Evolutionary conservation across 2,113 vertebrate genomes (phyloP).

Genomic region (Heteronetta atricapilla): DNA sequence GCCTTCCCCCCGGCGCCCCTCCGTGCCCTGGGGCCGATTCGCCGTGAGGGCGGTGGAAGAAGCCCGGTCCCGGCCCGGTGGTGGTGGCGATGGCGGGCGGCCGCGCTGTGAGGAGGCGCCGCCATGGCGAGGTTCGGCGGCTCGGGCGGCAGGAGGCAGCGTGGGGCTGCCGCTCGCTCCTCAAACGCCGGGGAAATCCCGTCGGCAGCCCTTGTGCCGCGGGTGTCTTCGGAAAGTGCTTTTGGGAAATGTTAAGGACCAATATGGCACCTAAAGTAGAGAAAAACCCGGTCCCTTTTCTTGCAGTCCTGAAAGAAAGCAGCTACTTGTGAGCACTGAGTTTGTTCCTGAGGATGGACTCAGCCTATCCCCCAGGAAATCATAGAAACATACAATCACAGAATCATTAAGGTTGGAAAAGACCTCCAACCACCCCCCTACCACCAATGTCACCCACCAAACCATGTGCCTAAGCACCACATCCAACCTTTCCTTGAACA

Average conservation of each 20-base stretch:
- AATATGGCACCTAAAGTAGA: accelerated
- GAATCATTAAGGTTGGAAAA: not conserved
- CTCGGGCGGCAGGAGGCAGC: not conserved
- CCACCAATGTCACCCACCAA: no score
- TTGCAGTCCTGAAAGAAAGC: not conserved
- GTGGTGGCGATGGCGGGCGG: not conserved
- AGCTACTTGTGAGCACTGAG: not conserved
- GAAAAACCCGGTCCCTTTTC: not conserved
- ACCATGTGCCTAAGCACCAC: no score
- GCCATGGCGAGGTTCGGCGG: not conserved
- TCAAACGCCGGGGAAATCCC: not conserved
- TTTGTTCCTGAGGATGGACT: not conserved
- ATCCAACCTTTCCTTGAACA: not conserved
- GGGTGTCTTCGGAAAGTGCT: not conserved
- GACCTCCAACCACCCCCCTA: not conserved
- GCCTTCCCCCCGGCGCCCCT: not conserved
- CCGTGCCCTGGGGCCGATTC: not conserved
- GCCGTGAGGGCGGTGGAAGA: not conserved
- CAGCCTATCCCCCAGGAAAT: not conserved
- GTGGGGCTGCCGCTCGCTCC: not conserved
- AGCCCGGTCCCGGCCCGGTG: not conserved
- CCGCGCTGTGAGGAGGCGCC: not conserved
- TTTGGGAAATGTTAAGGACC: accelerated
- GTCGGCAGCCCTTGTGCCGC: accelerated
- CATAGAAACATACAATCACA: not conserved